Evolutionary conservation across 2,888 invertebrate species (phyloP).

Genomic region (Leptinotarsa peninsularis): DNA sequence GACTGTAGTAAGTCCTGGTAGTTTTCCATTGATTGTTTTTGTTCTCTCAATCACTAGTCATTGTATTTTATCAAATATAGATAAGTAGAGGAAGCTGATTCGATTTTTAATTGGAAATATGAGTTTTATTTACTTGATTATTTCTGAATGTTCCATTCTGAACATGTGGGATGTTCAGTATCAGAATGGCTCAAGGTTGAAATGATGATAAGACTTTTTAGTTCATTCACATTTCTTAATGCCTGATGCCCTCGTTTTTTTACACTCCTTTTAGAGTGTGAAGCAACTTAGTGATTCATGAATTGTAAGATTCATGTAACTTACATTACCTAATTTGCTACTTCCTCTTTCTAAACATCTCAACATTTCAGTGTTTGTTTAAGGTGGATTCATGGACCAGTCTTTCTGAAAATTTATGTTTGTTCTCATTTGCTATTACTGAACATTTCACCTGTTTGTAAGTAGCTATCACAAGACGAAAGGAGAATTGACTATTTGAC

Average conservation of each 20-base stretch:
- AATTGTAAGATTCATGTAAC: no score
- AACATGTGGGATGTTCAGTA: neutral
- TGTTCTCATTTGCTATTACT: no score
- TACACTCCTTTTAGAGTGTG: no score
- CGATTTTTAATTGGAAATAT: neutral
- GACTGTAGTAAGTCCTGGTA: conserved; percentile 24
- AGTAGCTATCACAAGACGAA: no score
- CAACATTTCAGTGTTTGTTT: no score
- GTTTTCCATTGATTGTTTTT: conserved; percentile 32
- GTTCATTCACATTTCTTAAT: neutral
- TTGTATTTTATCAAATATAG: neutral
- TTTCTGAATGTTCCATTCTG: neutral
- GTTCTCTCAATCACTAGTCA: neutral
- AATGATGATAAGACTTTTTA: neutral
- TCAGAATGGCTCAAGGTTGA: neutral
- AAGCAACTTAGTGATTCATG: no score
- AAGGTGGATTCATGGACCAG: no score
- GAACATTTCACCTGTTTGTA: no score
- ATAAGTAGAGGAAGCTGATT: neutral
- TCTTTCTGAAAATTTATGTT: no score
- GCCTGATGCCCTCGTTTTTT: neutral
- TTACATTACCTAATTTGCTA: no score
- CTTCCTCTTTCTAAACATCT: no score
- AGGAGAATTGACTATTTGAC: no score
- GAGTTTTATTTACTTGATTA: neutral